Percentiles rank a stretch among this genome's conserved stretches.
Conservation (phyloP, 2,888 invertebrate species). For the Volucella zonaria region DNA sequence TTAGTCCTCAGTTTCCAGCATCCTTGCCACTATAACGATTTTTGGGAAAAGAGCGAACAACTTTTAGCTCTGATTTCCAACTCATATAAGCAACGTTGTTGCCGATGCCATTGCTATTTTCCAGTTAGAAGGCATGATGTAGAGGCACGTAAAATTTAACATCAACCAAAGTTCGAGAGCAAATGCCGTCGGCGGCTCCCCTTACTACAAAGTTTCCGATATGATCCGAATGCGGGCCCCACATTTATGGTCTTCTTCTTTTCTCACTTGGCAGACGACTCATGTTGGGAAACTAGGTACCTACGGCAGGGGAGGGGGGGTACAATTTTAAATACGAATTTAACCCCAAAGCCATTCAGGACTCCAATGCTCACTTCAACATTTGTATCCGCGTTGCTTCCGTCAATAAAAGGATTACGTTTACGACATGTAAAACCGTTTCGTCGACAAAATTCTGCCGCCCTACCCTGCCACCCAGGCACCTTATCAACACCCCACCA, state of each 20-base stretch:
- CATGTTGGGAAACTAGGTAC: conserved; percentile 13
- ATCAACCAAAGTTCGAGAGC: conserved; percentile 28
- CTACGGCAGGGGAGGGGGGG: neutral
- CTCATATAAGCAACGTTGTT: conserved; percentile 31
- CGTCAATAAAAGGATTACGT: conserved; percentile 69
- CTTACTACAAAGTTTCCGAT: conserved; percentile 29
- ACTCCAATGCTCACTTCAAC: conserved; percentile 45
- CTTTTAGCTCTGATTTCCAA: conserved; percentile 63
- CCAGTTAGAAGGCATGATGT: neutral
- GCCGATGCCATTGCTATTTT: neutral
- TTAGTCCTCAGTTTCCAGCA: too few relatives aligned
- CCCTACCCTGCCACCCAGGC: conserved; percentile 1
- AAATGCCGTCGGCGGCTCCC: neutral
- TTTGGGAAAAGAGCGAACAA: conserved; percentile 25
- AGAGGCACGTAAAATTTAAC: conserved; percentile 44
- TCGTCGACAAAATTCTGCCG: conserved; percentile 53
- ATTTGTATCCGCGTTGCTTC: conserved; percentile 59
- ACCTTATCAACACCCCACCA: neutral
- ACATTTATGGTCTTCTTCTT: conserved; percentile 53
- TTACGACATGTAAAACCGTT: conserved; percentile 69
- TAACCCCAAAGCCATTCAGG: conserved; percentile 29
- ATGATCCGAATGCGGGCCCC: conserved; percentile 43
- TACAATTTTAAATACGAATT: conserved; percentile 49
- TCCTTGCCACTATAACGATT: conserved; percentile 43
- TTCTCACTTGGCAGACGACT: conserved; percentile 34